Percentiles rank a stretch among this genome's conserved stretches.
Conservation (phyloP, 2,888 invertebrate species). For the Eupithecia dodoneata region DNA sequence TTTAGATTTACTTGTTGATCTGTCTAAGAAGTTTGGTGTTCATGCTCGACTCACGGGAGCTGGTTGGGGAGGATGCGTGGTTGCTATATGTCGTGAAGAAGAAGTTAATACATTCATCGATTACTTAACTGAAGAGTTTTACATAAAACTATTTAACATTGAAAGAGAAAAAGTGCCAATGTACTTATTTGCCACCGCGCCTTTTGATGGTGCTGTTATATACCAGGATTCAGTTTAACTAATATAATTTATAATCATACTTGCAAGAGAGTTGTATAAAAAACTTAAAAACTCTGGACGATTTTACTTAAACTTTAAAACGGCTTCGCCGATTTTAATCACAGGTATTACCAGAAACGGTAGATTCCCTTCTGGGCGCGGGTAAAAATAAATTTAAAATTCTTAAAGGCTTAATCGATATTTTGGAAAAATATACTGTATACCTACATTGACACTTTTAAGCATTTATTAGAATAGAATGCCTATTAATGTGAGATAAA, state of each 20-base stretch:
- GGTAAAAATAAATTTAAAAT: background rate
- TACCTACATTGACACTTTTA: background rate
- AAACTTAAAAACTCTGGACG: background rate
- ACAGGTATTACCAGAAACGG: background rate
- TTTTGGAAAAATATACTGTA: background rate
- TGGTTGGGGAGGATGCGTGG: slow-evolving; percentile 99
- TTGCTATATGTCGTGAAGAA: slow-evolving; percentile 90
- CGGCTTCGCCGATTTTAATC: background rate
- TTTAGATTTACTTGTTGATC: slow-evolving; percentile 91
- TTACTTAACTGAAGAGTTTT: slow-evolving; percentile 88
- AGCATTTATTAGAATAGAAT: background rate
- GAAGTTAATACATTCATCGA: slow-evolving; percentile 87
- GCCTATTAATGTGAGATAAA: no score
- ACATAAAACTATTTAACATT: slow-evolving; percentile 81
- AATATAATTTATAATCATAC: no score
- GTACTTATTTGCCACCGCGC: slow-evolving; percentile 90
- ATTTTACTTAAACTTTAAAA: background rate
- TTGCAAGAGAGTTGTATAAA: background rate
- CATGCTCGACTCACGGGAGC: slow-evolving; percentile 98
- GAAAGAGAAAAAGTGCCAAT: slow-evolving; percentile 80
- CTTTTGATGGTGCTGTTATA: slow-evolving; percentile 87
- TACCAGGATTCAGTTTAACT: slow-evolving; percentile 53
- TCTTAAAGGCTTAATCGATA: background rate
- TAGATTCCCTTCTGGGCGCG: background rate
- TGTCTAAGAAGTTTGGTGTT: slow-evolving; percentile 87